Conservation (phyloP, 2,113 vertebrate genomes). For the Indicator maculatus region DNA sequence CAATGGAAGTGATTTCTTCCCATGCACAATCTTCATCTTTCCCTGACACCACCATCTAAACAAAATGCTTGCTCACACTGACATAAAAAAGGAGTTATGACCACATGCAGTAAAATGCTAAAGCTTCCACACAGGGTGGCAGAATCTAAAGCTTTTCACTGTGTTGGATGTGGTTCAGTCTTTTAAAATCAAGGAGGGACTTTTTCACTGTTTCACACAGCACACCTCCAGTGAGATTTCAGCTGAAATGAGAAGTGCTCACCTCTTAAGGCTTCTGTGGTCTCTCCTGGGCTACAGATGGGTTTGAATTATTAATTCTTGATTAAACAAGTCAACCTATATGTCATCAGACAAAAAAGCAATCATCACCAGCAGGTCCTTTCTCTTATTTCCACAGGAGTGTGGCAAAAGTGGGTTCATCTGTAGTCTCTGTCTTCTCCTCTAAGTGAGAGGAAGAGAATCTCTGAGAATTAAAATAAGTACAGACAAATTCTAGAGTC, state of each 20-base stretch:
- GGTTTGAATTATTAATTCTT: not conserved
- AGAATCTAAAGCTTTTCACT: not conserved
- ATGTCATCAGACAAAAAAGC: not conserved
- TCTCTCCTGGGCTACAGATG: not conserved
- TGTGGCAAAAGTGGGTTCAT: not conserved
- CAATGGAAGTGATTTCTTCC: not conserved
- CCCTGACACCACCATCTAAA: not conserved
- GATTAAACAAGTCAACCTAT: not conserved
- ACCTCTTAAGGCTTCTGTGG: not conserved
- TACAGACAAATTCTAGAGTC: not conserved
- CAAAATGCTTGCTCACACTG: not conserved
- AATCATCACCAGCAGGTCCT: not conserved
- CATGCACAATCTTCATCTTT: not conserved
- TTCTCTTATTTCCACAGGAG: not conserved
- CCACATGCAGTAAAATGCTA: not conserved
- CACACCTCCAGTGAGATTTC: not conserved
- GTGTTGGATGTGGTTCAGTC: not conserved
- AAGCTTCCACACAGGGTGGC: not conserved
- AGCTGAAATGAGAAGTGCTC: not conserved
- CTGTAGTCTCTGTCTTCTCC: not conserved
- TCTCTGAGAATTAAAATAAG: not conserved
- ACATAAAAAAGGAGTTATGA: not conserved
- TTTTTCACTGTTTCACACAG: not conserved
- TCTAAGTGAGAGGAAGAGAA: not conserved
- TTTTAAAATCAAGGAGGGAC: not conserved